Evolutionary conservation across 2,888 invertebrate genomes (phyloP), one percentile per base, ranked within the genome.

Genomic region (Tribolium freemani): DNA sequence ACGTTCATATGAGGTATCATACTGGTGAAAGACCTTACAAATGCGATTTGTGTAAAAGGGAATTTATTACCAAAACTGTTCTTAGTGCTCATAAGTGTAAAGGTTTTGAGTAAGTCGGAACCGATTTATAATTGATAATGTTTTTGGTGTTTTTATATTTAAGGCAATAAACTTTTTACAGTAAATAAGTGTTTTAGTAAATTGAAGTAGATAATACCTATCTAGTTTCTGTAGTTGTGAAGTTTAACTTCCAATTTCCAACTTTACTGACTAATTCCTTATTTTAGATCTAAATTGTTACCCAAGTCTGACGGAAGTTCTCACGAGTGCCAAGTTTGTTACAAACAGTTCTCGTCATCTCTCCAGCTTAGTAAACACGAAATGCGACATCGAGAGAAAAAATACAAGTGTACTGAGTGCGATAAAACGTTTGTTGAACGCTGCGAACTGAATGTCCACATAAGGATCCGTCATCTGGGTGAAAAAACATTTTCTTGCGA

Each of bases 321-420:
- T 38, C 2, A n/a, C 38, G 38, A n/a, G 8, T 38, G 38, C 38
- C 8, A 38, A n/a, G n/a, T 38, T 1, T 38, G 38, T 8, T 38
- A 6, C 38, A 38, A n/a, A 8, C 6, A 3, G 8, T 38, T 38
- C 8, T 2, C 38, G 1, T 38, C 38, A 0, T 3, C 87, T 10
- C 87, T 87, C 3, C 87, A 88, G 0, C 79, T 89, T 5, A 88
- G 87, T 3, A 88, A 88, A 88, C 75, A 72, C 69, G 31, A 20
- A 21, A 5, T 30, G 0, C 8, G 57, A 46, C 38, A 38, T n/a
- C 38, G 5, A 9, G 38, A 38, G 38, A 38, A 38, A n/a, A n/a
- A 3, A 38, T 3, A n/a, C 38, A 38, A 38, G 38, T 38, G 38
- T n/a, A 0, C 38, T 1, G 0, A 6, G 2, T 38, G 38, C 8